phyloP scores from a whole-genome alignment of 2,113 vertebrate species.

The Micromys minutus region DNA sequence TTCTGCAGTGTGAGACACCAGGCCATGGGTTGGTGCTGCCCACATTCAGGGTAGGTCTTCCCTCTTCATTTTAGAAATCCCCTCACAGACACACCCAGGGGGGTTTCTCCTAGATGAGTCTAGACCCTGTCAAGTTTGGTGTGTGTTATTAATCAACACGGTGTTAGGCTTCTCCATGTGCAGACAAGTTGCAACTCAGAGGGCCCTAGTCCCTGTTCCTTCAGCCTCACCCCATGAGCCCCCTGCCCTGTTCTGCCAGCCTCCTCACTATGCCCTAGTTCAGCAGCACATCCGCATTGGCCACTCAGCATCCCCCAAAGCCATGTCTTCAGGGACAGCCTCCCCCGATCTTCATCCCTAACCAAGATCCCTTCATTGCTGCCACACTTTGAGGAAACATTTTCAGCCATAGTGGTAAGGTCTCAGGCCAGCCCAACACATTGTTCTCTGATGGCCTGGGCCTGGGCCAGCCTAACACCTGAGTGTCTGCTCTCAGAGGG shows the following conservation, averaged over 20 bases:
- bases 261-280: background rate
- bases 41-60: background rate
- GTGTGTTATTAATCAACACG: background rate
- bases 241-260: background rate
- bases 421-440: background rate
- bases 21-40: background rate
- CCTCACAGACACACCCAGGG: background rate
- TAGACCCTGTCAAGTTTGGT: background rate
- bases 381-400: rapidly evolving
- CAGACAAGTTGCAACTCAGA: background rate
- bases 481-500: background rate
- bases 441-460: background rate
- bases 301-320: background rate
- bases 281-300: background rate
- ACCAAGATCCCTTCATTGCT: rapidly evolving
- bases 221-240: background rate
- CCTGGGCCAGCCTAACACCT: background rate
- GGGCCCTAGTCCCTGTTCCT: background rate
- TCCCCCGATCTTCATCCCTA: background rate
- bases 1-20: background rate
- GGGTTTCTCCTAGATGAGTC: background rate
- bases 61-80: background rate
- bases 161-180: background rate
- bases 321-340: background rate
- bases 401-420: background rate